These are phyloP conservation scores for Drosophila tripunctata DNA, from an alignment of 2,888 invertebrate species.

Conservation along the genomic window DNA sequence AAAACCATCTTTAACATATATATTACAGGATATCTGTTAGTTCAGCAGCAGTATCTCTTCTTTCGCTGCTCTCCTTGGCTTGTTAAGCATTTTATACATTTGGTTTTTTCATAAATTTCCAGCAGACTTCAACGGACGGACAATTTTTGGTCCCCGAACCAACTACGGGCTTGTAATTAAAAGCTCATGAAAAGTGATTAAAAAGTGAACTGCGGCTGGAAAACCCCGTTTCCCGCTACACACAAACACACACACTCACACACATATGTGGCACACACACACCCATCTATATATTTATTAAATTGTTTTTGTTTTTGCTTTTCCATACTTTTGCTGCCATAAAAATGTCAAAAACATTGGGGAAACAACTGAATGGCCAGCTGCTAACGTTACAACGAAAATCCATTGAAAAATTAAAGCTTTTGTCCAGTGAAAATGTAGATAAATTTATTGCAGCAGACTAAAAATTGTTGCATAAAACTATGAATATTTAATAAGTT, in stretches of 20 bases:
- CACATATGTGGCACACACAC: conserved; percentile 1
- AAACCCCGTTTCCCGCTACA: conserved; percentile 21
- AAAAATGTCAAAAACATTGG: conserved; percentile 73
- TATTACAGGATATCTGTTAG: conserved; percentile 24
- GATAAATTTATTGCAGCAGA: conserved; percentile 6
- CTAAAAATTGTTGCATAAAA: neutral
- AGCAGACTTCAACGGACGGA: conserved; percentile 20
- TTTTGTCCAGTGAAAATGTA: conserved; percentile 1
- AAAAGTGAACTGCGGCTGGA: conserved; percentile 74
- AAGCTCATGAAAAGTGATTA: conserved; percentile 78
- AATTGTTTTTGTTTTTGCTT: conserved; percentile 54
- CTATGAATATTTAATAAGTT: neutral
- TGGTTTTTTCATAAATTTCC: conserved; percentile 66
- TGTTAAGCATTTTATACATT: conserved; percentile 69
- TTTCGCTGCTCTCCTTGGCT: conserved; percentile 23
- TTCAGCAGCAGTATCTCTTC: neutral
- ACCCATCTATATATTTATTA: conserved; percentile 49
- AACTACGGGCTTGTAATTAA: conserved; percentile 65
- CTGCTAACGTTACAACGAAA: conserved; percentile 36
- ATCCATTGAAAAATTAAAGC: conserved; percentile 28
- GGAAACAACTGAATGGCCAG: conserved; percentile 25
- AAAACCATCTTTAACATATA: neutral
- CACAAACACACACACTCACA: conserved; percentile 19
- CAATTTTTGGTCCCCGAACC: conserved; percentile 3
- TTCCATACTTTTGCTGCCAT: conserved; percentile 41